These are phyloP conservation scores for Hartigia nigra DNA, from an alignment of 2,888 invertebrate genomes.

Conservation along the genomic window DNA sequence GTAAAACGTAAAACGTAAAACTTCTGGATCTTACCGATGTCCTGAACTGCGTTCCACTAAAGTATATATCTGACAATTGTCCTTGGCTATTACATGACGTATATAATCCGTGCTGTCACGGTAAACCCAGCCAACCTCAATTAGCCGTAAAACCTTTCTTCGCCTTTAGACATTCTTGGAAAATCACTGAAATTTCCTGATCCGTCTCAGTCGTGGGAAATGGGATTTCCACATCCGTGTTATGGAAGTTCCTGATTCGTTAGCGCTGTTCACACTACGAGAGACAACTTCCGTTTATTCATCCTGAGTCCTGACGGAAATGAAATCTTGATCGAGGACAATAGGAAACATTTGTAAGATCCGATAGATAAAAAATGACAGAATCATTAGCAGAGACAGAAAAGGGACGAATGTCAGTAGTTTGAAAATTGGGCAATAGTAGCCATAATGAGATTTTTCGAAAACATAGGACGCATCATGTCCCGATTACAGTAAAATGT, in stretches of 20 bases:
- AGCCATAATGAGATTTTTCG: background rate
- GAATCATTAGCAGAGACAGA: background rate
- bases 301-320: background rate
- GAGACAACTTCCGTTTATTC: background rate
- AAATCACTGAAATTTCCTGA: background rate
- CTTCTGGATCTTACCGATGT: background rate
- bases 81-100: background rate
- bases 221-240: background rate
- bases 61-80: background rate
- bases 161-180: background rate
- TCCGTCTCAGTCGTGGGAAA: background rate
- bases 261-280: background rate
- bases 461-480: background rate
- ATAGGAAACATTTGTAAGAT: background rate
- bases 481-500: background rate
- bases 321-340: background rate
- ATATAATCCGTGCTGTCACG: background rate
- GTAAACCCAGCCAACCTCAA: background rate
- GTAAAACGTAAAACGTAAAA: background rate
- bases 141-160: background rate
- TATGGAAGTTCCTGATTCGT: background rate
- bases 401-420: background rate
- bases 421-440: background rate
- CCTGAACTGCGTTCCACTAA: background rate
- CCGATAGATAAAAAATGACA: background rate